phyloP scores from a whole-genome alignment of 2,888 invertebrate genomes.

The Aplocera efformata region DNA sequence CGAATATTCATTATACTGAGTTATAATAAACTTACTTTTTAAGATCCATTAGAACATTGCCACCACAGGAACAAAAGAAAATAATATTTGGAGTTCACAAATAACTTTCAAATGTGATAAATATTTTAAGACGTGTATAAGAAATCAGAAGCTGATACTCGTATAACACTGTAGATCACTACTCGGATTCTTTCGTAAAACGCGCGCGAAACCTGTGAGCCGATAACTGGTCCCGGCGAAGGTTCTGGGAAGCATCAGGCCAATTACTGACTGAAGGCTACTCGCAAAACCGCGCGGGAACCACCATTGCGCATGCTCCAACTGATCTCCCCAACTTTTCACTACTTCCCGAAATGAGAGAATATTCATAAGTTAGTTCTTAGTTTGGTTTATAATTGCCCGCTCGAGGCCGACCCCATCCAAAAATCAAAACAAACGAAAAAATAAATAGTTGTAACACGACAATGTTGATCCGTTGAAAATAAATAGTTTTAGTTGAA shows the following conservation, averaged over 20 bases:
- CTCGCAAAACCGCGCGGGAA: conserved; percentile 54
- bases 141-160: too few relatives aligned
- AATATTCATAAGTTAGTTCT: conserved; percentile 73
- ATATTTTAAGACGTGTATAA: too few relatives aligned
- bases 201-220: conserved; percentile 30
- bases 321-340: conserved; percentile 19
- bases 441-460: conserved; percentile 17
- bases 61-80: too few relatives aligned
- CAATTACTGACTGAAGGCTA: conserved; percentile 63
- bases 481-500: too few relatives aligned
- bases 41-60: too few relatives aligned
- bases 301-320: conserved; percentile 60
- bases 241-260: conserved; percentile 53
- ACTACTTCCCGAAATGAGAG: conserved; percentile 63
- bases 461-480: conserved; percentile 12
- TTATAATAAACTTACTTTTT: too few relatives aligned
- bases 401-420: conserved; percentile 36
- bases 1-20: too few relatives aligned
- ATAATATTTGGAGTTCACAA: too few relatives aligned
- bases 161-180: background rate
- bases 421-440: conserved; percentile 42
- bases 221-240: conserved; percentile 34
- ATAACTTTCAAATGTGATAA: too few relatives aligned
- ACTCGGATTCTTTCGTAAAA: conserved; percentile 9
- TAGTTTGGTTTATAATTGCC: conserved; percentile 65